These are phyloP conservation scores for Penaeus vannamei DNA, from an alignment of 1,140 invertebrate genomes.

Conservation along the genomic window DNA sequence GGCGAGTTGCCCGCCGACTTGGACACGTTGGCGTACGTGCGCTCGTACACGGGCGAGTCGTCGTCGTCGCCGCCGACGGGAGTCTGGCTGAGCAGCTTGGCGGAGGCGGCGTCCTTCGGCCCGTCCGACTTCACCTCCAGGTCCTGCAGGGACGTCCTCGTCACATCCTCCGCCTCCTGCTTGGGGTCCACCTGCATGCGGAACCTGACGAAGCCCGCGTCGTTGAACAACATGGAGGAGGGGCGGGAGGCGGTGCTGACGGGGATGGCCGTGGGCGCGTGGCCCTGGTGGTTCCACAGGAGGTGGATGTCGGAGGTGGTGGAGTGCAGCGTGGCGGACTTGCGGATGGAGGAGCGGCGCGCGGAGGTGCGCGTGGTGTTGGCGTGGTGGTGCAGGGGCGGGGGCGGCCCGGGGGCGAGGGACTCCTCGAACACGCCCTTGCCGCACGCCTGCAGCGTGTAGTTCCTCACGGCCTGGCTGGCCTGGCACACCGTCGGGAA, in stretches of 20 bases:
- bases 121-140: constrained; percentile 43
- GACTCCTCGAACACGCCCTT: constrained; percentile 83
- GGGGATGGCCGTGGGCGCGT: constrained; percentile 70
- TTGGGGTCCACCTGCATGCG: constrained; percentile 71
- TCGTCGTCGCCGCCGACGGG: not conserved
- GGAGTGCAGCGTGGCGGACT: constrained; percentile 74
- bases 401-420: constrained; percentile 74
- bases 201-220: constrained; percentile 88
- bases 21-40: not conserved
- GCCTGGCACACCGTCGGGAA: constrained; percentile 89
- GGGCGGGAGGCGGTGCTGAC: constrained; percentile 69
- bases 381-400: constrained; percentile 46
- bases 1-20: constrained; percentile 6
- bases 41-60: constrained; percentile 47
- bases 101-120: not conserved
- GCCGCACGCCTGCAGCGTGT: constrained; percentile 80
- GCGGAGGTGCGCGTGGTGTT: constrained; percentile 48
- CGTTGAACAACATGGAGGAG: constrained; percentile 85
- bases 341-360: constrained; percentile 72
- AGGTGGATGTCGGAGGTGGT: constrained; percentile 72
- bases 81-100: not conserved
- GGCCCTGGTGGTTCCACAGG: constrained; percentile 73
- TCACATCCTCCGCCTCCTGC: constrained; percentile 44
- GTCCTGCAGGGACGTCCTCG: constrained; percentile 54
- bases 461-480: constrained; percentile 87